A percentile compares a stretch with the other conserved stretches of the same genome.
Evolutionary conservation across 2,113 vertebrate genomes (phyloP).

Genomic region (Sapajus apella): DNA sequence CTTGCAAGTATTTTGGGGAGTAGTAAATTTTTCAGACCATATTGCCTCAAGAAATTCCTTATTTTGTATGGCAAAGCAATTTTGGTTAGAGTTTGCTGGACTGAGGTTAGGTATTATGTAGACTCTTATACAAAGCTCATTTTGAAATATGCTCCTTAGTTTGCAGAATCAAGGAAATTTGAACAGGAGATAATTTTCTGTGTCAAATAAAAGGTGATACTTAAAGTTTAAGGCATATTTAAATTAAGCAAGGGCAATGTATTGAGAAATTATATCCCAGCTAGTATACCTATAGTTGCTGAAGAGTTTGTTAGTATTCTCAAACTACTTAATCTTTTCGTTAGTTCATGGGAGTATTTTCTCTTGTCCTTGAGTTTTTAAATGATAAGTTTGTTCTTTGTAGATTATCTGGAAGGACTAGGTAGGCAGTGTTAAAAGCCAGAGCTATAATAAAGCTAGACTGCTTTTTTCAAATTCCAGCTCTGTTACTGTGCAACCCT

Average conservation of each 20-base stretch:
- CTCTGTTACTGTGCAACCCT: background rate
- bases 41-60: slow-evolving; percentile 22
- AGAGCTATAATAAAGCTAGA: background rate
- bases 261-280: slow-evolving; percentile 12
- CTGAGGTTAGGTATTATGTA: background rate
- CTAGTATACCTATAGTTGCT: background rate
- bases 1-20: background rate
- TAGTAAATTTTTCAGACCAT: background rate
- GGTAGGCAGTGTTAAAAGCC: slow-evolving; percentile 7
- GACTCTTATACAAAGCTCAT: background rate
- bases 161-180: slow-evolving; percentile 30
- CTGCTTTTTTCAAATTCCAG: slow-evolving; percentile 59
- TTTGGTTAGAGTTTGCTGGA: slow-evolving; percentile 18
- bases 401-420: slow-evolving; percentile 14
- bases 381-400: background rate
- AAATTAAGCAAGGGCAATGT: background rate
- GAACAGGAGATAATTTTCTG: background rate
- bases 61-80: background rate
- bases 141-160: slow-evolving; percentile 31
- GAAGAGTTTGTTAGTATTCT: background rate
- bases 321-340: background rate
- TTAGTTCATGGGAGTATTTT: slow-evolving; percentile 12
- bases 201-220: slow-evolving; percentile 38
- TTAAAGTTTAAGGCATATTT: slow-evolving; percentile 43
- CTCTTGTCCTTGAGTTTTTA: slow-evolving; percentile 37